Evolutionary conservation across 1,140 invertebrate species (phyloP).

Genomic region (Melipona quadrifasciata): DNA sequence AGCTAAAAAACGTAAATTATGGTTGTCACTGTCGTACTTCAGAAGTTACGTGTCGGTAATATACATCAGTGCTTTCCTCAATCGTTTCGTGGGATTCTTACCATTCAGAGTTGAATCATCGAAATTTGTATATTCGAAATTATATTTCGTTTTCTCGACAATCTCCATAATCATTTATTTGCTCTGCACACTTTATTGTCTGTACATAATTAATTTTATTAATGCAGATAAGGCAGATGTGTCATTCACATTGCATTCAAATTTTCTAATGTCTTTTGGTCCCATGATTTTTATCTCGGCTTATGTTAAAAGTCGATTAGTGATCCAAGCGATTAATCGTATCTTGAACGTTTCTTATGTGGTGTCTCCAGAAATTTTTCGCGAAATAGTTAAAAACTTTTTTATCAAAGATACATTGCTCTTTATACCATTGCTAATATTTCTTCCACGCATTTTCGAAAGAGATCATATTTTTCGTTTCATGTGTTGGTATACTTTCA

Average conservation of each 20-base stretch:
- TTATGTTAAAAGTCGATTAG: constrained; percentile 43
- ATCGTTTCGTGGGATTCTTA: constrained; percentile 57
- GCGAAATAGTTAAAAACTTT: constrained; percentile 53
- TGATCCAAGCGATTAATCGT: constrained; percentile 57
- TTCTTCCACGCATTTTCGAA: constrained; percentile 16
- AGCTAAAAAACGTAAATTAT: constrained; percentile 15
- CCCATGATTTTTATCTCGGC: constrained; percentile 33
- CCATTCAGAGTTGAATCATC: constrained; percentile 51
- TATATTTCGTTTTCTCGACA: constrained; percentile 45
- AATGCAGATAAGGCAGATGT: background rate
- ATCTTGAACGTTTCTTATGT: constrained; percentile 53
- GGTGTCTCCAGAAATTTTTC: constrained; percentile 55
- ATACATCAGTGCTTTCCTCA: constrained; percentile 29
- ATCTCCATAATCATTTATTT: constrained; percentile 2
- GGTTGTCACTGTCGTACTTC: constrained; percentile 15
- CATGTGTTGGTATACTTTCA: constrained; percentile 48
- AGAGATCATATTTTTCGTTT: fast-evolving
- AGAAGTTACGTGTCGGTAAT: constrained; percentile 55
- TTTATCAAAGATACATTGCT: constrained; percentile 70
- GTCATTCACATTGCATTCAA: constrained; percentile 59
- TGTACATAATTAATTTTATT: background rate
- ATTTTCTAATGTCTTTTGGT: constrained; percentile 59
- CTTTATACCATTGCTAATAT: constrained; percentile 57
- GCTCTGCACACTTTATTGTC: background rate
- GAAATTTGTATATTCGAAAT: constrained; percentile 31